Percentiles rank a stretch among this genome's conserved stretches.
Conservation (phyloP, 2,797 vertebrate species). For the Pipistrellus pipistrellus region DNA sequence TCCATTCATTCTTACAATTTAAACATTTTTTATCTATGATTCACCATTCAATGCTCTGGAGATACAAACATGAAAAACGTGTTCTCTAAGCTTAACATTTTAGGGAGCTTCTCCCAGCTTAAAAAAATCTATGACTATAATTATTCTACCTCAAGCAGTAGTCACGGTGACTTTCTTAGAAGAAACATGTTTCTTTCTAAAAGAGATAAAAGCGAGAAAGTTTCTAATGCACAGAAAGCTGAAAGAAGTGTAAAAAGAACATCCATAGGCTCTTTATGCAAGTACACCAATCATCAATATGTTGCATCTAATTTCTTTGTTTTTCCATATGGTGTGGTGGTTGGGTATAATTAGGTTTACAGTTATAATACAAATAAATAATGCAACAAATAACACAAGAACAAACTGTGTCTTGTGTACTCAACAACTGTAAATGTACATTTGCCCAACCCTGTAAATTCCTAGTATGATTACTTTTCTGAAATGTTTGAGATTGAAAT, state of each 20-base stretch:
- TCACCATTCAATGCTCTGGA: neutral
- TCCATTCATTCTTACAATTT: neutral
- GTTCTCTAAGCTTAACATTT: neutral
- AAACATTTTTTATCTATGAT: neutral
- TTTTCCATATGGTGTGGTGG: neutral
- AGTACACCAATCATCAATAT: neutral
- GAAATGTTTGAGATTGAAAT: neutral
- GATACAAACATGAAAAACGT: neutral
- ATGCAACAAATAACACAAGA: neutral
- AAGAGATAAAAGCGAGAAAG: neutral
- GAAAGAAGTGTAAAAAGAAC: neutral
- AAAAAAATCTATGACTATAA: conserved; percentile 33
- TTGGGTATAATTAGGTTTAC: neutral
- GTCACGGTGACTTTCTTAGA: neutral
- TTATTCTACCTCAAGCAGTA: conserved; percentile 2
- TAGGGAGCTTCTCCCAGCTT: neutral
- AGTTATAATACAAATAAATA: neutral
- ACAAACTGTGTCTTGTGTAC: neutral
- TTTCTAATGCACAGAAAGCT: neutral
- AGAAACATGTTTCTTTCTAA: neutral
- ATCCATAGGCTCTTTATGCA: neutral
- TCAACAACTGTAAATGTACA: neutral
- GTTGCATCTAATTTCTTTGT: neutral
- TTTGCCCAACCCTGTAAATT: neutral
- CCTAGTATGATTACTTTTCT: neutral